These are phyloP conservation scores for Leiothrix lutea DNA, from an alignment of 2,113 vertebrate species.

Conservation along the genomic window DNA sequence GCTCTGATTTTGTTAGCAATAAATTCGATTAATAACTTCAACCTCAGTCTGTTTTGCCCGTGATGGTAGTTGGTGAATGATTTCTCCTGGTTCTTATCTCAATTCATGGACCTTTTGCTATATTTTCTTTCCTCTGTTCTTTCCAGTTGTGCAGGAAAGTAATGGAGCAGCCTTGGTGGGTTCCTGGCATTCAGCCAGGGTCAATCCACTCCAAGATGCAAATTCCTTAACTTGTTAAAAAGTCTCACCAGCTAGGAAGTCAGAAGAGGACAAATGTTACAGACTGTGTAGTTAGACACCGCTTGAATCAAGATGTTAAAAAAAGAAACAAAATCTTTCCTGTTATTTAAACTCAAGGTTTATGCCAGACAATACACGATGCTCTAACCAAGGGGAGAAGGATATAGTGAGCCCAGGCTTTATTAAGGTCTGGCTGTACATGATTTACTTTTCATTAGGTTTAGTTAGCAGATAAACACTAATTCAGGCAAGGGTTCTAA, in stretches of 20 bases:
- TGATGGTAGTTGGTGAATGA: background rate
- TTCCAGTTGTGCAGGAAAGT: background rate
- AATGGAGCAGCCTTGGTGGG: background rate
- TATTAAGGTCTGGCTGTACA: background rate
- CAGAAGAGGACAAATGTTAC: background rate
- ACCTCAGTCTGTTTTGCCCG: background rate
- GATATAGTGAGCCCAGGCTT: background rate
- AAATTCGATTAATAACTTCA: background rate
- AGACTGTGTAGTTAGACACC: background rate
- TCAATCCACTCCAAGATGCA: background rate
- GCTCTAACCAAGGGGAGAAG: background rate
- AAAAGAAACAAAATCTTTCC: background rate
- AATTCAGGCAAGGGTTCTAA: slow-evolving; percentile 5
- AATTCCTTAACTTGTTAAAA: background rate
- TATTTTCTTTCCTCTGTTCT: background rate
- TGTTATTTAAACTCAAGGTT: slow-evolving; percentile 6
- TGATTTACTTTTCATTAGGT: slow-evolving; percentile 47
- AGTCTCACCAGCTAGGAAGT: background rate
- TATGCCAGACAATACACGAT: background rate
- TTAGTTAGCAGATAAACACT: slow-evolving; percentile 33
- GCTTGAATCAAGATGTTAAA: background rate
- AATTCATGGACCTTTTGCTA: background rate
- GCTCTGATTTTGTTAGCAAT: background rate
- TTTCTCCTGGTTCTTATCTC: background rate
- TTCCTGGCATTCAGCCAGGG: background rate